A percentile compares a stretch with the other conserved stretches of the same genome.
These are phyloP conservation scores for Eupithecia subfuscata DNA, from an alignment of 2,888 invertebrate species.

Conservation along the genomic window DNA sequence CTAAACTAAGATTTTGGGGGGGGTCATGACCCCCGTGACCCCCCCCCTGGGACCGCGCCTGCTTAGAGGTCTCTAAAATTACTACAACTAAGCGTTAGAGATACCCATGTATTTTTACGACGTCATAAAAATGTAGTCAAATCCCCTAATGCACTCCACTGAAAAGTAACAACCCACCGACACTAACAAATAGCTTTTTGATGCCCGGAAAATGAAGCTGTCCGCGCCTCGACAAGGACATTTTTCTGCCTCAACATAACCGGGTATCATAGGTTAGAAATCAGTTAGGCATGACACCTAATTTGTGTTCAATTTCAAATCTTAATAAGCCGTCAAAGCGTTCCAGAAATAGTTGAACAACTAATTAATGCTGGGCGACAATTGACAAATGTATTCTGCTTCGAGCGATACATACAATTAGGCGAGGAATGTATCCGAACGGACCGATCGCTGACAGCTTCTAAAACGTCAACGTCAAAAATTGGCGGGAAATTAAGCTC, in stretches of 20 bases:
- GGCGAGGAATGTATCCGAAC: conserved; percentile 74
- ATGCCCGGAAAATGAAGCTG: conserved; percentile 79
- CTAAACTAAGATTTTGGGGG: too few relatives aligned
- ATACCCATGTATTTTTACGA: neutral
- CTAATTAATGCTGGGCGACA: conserved; percentile 80
- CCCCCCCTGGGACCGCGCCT: too few relatives aligned
- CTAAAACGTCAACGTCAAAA: conserved; percentile 62
- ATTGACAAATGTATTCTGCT: conserved; percentile 80
- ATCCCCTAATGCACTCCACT: conserved; percentile 21
- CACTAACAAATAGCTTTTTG: conserved; percentile 72
- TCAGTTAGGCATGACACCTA: conserved; percentile 80
- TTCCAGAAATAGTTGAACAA: conserved; percentile 76
- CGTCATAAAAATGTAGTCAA: conserved; percentile 5
- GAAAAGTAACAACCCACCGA: conserved; percentile 42
- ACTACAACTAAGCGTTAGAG: neutral
- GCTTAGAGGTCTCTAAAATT: neutral
- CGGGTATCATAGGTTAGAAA: conserved; percentile 64
- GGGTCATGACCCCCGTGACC: too few relatives aligned
- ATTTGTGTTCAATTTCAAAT: conserved; percentile 83
- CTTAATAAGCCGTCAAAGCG: conserved; percentile 83
- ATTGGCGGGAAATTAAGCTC: conserved; percentile 71
- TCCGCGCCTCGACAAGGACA: conserved; percentile 65
- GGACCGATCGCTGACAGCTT: conserved; percentile 63
- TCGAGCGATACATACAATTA: conserved; percentile 80
- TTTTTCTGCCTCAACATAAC: conserved; percentile 62